Evolutionary conservation across 2,888 invertebrate genomes (phyloP).

Genomic region (Microctonus hyperodae): DNA sequence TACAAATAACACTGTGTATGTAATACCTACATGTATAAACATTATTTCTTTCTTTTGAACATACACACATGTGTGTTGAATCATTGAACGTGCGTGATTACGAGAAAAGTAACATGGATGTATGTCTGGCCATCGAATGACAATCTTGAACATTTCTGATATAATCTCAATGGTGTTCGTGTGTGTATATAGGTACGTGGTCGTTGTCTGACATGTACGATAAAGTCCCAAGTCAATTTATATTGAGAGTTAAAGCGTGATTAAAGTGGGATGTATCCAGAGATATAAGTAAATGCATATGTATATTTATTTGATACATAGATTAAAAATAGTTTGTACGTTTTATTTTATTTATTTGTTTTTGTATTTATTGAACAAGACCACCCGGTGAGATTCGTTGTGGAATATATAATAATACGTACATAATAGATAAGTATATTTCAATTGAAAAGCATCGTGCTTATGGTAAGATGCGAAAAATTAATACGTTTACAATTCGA

Average conservation of each 20-base stretch:
- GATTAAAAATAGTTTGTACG: not conserved
- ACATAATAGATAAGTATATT: slow-evolving; percentile 1
- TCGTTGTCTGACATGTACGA: not conserved
- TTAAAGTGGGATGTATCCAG: not conserved
- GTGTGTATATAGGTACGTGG: not conserved
- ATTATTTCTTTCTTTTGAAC: not conserved
- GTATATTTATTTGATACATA: not conserved
- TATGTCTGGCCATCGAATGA: not conserved
- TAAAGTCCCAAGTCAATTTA: not conserved
- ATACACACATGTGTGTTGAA: not conserved
- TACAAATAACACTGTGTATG: not conserved
- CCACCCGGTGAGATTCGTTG: slow-evolving; percentile 31
- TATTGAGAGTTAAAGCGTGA: slow-evolving; percentile 5
- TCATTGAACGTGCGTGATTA: not conserved
- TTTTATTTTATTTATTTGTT: not conserved
- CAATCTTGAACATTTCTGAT: slow-evolving; percentile 8
- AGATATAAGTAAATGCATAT: not conserved
- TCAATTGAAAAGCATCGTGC: slow-evolving; percentile 40
- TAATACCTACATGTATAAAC: not conserved
- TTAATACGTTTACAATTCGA: slow-evolving; percentile 39
- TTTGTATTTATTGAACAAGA: slow-evolving; percentile 21
- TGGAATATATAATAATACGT: not conserved
- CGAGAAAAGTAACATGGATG: not conserved
- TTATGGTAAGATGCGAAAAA: slow-evolving; percentile 37
- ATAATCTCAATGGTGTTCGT: slow-evolving; percentile 16